phyloP scores from a whole-genome alignment of 1,140 invertebrate species.

The Drosophila nigrodunni region DNA sequence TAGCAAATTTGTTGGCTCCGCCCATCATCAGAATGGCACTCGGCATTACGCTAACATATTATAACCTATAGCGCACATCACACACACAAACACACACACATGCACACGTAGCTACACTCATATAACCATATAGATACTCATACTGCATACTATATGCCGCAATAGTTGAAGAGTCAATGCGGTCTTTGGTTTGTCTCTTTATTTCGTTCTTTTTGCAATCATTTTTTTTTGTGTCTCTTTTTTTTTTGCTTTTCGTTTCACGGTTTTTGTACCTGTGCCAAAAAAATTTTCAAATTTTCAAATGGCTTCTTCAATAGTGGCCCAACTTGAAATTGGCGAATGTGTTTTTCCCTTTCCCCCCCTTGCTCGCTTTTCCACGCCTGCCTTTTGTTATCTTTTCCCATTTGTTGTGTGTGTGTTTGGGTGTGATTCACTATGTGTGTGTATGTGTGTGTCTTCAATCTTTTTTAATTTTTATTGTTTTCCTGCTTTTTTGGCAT shows the following conservation, averaged over 20 bases:
- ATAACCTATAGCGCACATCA: conserved; percentile 66
- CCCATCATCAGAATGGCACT: conserved; percentile 80
- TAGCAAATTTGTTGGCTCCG: conserved; percentile 79
- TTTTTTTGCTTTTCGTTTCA: conserved; percentile 44
- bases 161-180: conserved; percentile 81
- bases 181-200: conserved; percentile 81
- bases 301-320: conserved; percentile 78
- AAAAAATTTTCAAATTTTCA: conserved; percentile 83
- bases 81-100: conserved; percentile 23
- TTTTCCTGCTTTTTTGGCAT: conserved; percentile 37
- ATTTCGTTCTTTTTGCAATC: conserved; percentile 61
- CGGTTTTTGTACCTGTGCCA: conserved; percentile 79
- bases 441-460: conserved; percentile 51
- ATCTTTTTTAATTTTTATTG: conserved; percentile 78
- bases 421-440: conserved; percentile 39
- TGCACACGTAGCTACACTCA: conserved; percentile 12
- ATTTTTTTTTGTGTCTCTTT: conserved; percentile 23
- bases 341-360: conserved; percentile 47
- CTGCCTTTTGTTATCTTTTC: conserved; percentile 67
- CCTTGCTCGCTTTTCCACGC: conserved; percentile 12
- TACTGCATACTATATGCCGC: conserved; percentile 42
- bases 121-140: conserved; percentile 20
- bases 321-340: conserved; percentile 44
- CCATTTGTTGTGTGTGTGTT: conserved; percentile 62
- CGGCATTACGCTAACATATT: conserved; percentile 82